Evolutionary conservation across 2,888 invertebrate genomes (phyloP).

Genomic region (Pasiphila rectangulata): DNA sequence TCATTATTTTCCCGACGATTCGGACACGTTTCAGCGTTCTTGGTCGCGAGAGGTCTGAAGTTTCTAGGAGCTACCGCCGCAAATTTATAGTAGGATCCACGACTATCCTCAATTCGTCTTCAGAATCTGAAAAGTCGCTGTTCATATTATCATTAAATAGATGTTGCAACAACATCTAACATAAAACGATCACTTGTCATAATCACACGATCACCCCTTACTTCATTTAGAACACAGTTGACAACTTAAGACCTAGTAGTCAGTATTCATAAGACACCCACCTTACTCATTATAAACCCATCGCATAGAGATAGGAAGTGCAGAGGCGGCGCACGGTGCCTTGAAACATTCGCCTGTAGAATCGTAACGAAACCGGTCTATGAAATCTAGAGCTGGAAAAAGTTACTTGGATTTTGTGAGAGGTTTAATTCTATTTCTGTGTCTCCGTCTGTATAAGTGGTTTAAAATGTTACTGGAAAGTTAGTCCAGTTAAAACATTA

Average conservation of each 20-base stretch:
- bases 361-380: constrained; percentile 38
- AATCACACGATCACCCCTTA: constrained; percentile 51
- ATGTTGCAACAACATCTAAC: not conserved
- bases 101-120: too few species aligned
- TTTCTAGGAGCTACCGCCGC: too few species aligned
- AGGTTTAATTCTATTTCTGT: too few species aligned
- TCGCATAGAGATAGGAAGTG: constrained; percentile 42
- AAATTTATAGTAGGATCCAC: too few species aligned
- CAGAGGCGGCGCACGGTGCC: constrained; percentile 39
- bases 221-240: constrained; percentile 67
- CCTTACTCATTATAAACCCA: constrained; percentile 62
- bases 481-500: too few species aligned
- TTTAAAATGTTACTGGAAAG: too few species aligned
- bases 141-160: not conserved
- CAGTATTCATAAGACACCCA: constrained; percentile 68
- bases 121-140: not conserved
- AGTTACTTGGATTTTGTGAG: too few species aligned
- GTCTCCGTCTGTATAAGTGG: too few species aligned
- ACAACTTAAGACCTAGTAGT: constrained; percentile 73
- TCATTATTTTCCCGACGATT: too few species aligned
- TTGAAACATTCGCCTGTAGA: constrained; percentile 41
- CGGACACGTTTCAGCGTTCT: too few species aligned
- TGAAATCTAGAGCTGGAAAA: constrained; percentile 24
- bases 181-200: constrained; percentile 35
- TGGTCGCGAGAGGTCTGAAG: too few species aligned